Evolutionary conservation across 2,113 vertebrate species (phyloP).

Genomic region (Sylvietta virens): DNA sequence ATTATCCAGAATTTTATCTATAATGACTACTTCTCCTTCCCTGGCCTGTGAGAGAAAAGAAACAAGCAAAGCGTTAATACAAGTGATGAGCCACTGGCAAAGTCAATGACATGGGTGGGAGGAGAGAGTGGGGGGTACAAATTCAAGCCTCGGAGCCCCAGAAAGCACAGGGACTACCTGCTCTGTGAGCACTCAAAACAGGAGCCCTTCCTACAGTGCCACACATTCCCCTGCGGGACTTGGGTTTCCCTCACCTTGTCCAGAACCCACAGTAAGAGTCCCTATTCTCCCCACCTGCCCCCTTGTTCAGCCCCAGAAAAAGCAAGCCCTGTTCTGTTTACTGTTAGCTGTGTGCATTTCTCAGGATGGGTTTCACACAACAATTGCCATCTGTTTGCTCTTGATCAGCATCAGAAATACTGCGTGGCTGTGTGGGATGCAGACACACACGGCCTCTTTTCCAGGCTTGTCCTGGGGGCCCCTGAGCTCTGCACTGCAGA

Average conservation of each 20-base stretch:
- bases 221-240: too few species aligned
- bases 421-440: background rate
- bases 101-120: fast-evolving
- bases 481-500: background rate
- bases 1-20: slow-evolving; percentile 93
- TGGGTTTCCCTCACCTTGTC: background rate
- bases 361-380: background rate
- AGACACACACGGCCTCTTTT: background rate
- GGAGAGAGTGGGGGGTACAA: background rate
- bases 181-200: fast-evolving
- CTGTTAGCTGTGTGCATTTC: background rate
- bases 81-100: background rate
- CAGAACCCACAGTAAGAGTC: background rate
- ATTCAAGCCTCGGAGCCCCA: background rate
- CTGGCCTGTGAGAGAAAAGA: slow-evolving; percentile 88
- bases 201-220: background rate
- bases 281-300: background rate
- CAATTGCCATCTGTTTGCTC: background rate
- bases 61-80: slow-evolving; percentile 53
- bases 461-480: background rate
- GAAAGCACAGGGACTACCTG: background rate
- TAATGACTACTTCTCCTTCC: slow-evolving; percentile 96
- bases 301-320: background rate
- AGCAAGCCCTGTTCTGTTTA: background rate
- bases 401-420: background rate